These are phyloP conservation scores for Anarsia innoxiella DNA, from an alignment of 2,888 invertebrate genomes.

Conservation along the genomic window DNA sequence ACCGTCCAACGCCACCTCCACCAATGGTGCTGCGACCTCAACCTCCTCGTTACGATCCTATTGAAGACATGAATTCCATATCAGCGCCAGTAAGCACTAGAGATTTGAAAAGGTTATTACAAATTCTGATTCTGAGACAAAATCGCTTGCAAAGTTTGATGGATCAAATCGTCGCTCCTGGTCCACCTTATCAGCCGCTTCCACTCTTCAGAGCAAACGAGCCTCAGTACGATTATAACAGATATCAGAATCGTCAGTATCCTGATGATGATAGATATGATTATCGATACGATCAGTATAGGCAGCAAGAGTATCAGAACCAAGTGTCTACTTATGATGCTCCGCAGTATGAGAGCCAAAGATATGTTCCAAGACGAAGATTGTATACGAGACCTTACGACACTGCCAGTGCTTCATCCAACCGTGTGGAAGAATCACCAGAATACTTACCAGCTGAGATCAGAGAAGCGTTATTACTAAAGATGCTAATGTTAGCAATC, in stretches of 20 bases:
- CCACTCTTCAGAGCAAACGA: conserved; percentile 39
- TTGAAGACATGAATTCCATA: conserved; percentile 75
- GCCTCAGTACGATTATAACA: conserved; percentile 36
- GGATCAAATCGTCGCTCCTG: conserved; percentile 58
- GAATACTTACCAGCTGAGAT: conserved; percentile 81
- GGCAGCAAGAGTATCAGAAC: conserved; percentile 53
- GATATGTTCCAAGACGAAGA: conserved; percentile 58
- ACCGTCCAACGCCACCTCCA: conserved; percentile 33
- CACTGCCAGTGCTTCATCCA: conserved; percentile 52
- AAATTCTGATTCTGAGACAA: conserved; percentile 79
- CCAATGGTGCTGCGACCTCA: conserved; percentile 43
- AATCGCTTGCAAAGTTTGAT: conserved; percentile 74
- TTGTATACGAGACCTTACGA: conserved; percentile 55
- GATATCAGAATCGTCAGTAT: conserved; percentile 43
- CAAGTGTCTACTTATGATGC: conserved; percentile 52
- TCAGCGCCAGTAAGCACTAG: conserved; percentile 81
- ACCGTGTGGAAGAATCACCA: conserved; percentile 65
- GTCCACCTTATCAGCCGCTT: conserved; percentile 41
- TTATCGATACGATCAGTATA: conserved; percentile 53
- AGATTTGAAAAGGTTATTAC: conserved; percentile 80
- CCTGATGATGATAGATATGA: conserved; percentile 61
- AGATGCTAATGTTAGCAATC: conserved; percentile 83
- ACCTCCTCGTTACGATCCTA: conserved; percentile 63
- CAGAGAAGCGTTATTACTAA: conserved; percentile 80
- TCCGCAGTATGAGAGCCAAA: conserved; percentile 62